Percentiles rank a stretch among this genome's conserved stretches.
These are phyloP conservation scores for Leptinotarsa defecta DNA, from an alignment of 1,140 invertebrate species.

Conservation along the genomic window DNA sequence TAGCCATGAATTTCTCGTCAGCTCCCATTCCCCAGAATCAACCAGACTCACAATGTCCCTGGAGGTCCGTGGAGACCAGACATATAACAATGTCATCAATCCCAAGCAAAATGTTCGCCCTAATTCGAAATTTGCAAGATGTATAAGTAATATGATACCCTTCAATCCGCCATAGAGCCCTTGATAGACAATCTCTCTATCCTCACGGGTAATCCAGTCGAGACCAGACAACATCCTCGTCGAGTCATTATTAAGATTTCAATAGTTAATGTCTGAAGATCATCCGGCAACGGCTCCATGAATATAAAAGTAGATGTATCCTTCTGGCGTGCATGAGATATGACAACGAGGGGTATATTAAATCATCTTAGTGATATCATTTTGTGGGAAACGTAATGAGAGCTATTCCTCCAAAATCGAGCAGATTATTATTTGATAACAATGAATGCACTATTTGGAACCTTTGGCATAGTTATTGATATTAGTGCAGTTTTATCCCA, in stretches of 20 bases:
- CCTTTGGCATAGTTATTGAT: background rate
- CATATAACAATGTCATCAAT: background rate
- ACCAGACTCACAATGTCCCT: background rate
- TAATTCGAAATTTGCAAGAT: slow-evolving; percentile 8
- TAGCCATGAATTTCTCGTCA: no score
- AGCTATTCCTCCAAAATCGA: background rate
- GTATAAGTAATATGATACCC: background rate
- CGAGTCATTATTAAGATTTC: slow-evolving; percentile 2
- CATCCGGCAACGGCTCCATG: background rate
- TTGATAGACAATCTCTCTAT: background rate
- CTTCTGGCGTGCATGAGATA: background rate
- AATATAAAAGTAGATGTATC: slow-evolving; percentile 6
- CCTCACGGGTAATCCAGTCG: background rate
- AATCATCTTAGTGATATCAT: background rate
- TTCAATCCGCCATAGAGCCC: background rate
- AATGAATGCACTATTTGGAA: background rate
- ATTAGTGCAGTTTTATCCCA: background rate
- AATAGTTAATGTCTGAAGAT: background rate
- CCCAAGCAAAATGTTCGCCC: background rate
- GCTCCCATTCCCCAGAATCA: no score
- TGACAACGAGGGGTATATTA: background rate
- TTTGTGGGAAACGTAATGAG: background rate
- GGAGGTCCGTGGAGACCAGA: background rate
- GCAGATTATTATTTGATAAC: background rate
- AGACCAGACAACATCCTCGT: slow-evolving; percentile 4